phyloP scores from a whole-genome alignment of 2,888 invertebrate species.

The Lissonota sp. region DNA sequence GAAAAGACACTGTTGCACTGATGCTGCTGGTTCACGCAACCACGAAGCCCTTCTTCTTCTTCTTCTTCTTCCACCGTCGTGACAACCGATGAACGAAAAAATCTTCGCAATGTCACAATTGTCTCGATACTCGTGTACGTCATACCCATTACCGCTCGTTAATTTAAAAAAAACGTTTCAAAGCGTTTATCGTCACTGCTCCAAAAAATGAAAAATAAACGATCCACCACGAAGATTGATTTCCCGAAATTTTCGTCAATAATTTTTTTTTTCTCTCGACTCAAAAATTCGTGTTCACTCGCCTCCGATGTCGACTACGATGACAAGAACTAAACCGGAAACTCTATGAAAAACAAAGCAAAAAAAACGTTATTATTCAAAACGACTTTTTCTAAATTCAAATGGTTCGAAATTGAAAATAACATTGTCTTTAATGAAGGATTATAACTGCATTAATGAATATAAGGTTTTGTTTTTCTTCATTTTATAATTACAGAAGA shows the following conservation, averaged over 20 bases:
- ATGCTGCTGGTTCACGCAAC: slow-evolving; percentile 51
- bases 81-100: slow-evolving; percentile 75
- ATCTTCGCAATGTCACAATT: slow-evolving; percentile 85
- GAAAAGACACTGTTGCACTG: slow-evolving; percentile 75
- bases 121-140: slow-evolving; percentile 85
- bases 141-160: slow-evolving; percentile 84
- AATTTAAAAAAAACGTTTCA: slow-evolving; percentile 5
- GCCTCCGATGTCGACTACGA: neutral
- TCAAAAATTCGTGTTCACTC: neutral
- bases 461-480: neutral
- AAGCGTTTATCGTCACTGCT: neutral
- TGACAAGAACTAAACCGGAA: neutral
- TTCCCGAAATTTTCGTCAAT: neutral
- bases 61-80: slow-evolving; percentile 33
- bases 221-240: neutral
- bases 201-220: neutral
- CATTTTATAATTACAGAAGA: neutral
- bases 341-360: neutral
- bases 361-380: neutral
- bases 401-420: neutral
- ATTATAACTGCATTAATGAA: neutral
- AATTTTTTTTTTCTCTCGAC: neutral
- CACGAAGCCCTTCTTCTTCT: slow-evolving; percentile 47
- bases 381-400: neutral
- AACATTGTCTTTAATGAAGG: neutral